Evolutionary conservation across 1,140 invertebrate genomes (phyloP).

Genomic region (Drosophila sulfurigaster): DNA sequence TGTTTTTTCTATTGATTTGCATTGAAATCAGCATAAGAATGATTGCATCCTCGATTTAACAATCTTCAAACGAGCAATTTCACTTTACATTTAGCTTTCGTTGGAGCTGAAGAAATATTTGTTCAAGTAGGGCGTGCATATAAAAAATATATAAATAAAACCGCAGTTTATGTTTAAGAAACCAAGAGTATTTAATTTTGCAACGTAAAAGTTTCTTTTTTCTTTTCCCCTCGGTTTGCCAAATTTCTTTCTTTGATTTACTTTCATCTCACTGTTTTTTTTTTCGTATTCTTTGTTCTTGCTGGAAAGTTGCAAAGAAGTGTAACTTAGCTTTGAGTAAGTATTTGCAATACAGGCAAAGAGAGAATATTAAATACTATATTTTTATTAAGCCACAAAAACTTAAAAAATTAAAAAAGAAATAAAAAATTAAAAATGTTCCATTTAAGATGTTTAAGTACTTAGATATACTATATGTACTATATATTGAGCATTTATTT

Average conservation of each 20-base stretch:
- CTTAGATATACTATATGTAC: too few species aligned
- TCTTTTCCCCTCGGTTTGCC: not conserved
- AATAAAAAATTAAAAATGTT: not conserved
- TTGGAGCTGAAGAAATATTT: not conserved
- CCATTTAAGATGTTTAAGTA: too few species aligned
- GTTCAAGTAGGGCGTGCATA: not conserved
- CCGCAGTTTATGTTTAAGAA: not conserved
- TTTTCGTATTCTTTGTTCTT: not conserved
- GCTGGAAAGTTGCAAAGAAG: not conserved
- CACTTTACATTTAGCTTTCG: not conserved
- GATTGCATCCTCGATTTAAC: not conserved
- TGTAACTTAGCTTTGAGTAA: not conserved
- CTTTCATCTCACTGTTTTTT: slow-evolving; percentile 2
- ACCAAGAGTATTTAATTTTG: not conserved
- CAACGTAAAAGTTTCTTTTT: not conserved
- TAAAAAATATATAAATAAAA: not conserved
- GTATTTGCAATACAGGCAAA: not conserved
- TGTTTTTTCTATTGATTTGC: not conserved
- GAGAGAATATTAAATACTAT: not conserved
- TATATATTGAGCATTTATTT: too few species aligned
- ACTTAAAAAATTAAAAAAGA: not conserved
- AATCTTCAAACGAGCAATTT: not conserved
- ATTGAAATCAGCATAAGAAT: not conserved
- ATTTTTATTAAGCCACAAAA: not conserved
- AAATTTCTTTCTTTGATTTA: slow-evolving; percentile 9